phyloP scores from a whole-genome alignment of 2,888 invertebrate species.

The Ernsta delagoae region DNA sequence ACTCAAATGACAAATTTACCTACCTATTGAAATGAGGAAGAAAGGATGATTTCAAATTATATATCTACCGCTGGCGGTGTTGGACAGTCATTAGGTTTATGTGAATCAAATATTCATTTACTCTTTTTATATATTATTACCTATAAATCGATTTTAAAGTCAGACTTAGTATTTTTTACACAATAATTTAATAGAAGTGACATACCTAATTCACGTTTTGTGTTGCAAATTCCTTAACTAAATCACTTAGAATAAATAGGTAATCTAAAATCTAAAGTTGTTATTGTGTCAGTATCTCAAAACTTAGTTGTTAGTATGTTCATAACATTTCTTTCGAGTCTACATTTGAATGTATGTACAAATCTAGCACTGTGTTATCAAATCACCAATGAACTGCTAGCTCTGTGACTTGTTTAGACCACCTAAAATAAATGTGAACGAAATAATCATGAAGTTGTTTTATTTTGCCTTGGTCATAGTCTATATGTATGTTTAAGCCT shows the following conservation, averaged over 20 bases:
- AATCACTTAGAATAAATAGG: constrained; percentile 27
- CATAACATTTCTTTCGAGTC: constrained; percentile 58
- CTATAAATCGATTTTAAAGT: constrained; percentile 42
- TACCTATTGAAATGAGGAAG: neutral
- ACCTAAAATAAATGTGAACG: constrained; percentile 73
- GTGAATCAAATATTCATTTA: constrained; percentile 28
- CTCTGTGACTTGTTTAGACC: constrained; percentile 68
- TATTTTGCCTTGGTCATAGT: neutral
- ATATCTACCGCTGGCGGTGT: constrained; percentile 69
- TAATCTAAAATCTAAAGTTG: constrained; percentile 20
- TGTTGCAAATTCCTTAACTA: constrained; percentile 24
- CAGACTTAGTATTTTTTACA: constrained; percentile 45
- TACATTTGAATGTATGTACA: constrained; percentile 55
- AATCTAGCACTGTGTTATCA: constrained; percentile 71
- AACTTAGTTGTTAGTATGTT: constrained; percentile 60
- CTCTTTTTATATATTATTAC: constrained; percentile 21
- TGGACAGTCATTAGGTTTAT: constrained; percentile 40
- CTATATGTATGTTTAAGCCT: too few relatives aligned
- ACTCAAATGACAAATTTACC: neutral
- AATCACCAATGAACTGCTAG: constrained; percentile 72
- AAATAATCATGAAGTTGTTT: constrained; percentile 64
- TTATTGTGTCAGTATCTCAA: constrained; percentile 46
- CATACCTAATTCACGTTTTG: constrained; percentile 21
- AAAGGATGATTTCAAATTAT: neutral
- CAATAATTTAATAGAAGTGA: constrained; percentile 36